phyloP scores from a whole-genome alignment of 2,113 vertebrate species.

The Boulengeromyrus knoepffleri region DNA sequence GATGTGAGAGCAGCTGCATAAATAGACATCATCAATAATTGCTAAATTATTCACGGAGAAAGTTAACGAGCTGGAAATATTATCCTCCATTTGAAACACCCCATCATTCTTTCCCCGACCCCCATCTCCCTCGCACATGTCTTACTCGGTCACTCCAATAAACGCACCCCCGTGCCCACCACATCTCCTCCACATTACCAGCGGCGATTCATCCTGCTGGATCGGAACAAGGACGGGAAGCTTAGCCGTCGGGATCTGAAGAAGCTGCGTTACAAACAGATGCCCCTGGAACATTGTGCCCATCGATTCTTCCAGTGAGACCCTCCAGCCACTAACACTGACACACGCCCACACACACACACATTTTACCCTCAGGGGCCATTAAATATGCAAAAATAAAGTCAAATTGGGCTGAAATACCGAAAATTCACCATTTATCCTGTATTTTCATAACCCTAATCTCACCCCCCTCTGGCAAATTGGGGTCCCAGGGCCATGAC shows the following conservation, averaged over 20 bases:
- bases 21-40: slow-evolving; percentile 53
- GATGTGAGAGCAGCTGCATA: slow-evolving; percentile 38
- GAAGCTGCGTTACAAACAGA: slow-evolving; percentile 50
- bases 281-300: slow-evolving; percentile 47
- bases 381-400: not conserved
- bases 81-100: slow-evolving; percentile 22
- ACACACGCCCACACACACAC: not conserved
- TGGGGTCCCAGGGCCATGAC: not conserved
- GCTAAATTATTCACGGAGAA: slow-evolving; percentile 58
- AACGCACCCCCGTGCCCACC: not conserved
- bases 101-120: not conserved
- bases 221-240: slow-evolving; percentile 52
- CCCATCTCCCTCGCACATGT: not conserved
- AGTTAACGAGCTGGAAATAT: slow-evolving; percentile 41
- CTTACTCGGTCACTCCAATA: not conserved
- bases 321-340: not conserved
- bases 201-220: slow-evolving; percentile 37
- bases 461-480: not conserved
- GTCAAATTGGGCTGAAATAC: not conserved
- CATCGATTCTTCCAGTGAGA: slow-evolving; percentile 44
- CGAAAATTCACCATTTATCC: not conserved
- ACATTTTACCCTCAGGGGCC: not conserved
- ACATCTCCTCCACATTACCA: slow-evolving; percentile 14
- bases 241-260: slow-evolving; percentile 49
- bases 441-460: not conserved